phyloP scores from a whole-genome alignment of 2,888 invertebrate species.

The Leptothorax acervorum region DNA sequence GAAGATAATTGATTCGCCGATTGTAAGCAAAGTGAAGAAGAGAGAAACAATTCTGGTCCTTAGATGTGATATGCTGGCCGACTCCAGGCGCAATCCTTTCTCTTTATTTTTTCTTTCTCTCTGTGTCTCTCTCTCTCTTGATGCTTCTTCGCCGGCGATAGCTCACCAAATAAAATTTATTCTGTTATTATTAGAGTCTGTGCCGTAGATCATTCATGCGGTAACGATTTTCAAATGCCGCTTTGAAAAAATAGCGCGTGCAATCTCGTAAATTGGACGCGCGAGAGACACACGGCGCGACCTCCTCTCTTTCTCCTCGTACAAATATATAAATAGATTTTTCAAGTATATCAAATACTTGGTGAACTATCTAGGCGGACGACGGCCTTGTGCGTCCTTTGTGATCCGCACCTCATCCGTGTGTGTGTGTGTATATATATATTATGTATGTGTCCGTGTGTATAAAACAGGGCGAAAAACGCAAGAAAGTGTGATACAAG shows the following conservation, averaged over 20 bases:
- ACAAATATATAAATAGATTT: slow-evolving; percentile 73
- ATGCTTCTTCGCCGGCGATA: slow-evolving; percentile 56
- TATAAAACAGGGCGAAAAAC: slow-evolving; percentile 61
- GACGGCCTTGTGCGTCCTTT: slow-evolving; percentile 58
- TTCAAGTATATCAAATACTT: slow-evolving; percentile 69
- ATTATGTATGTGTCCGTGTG: slow-evolving; percentile 9
- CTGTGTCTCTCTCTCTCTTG: neutral
- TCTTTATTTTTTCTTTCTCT: neutral
- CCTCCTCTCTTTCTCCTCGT: slow-evolving; percentile 41
- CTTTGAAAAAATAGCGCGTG: slow-evolving; percentile 66
- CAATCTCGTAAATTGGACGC: slow-evolving; percentile 43
- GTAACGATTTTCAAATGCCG: slow-evolving; percentile 47
- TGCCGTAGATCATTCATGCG: slow-evolving; percentile 43
- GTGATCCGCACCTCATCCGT: slow-evolving; percentile 49
- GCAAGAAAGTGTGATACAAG: slow-evolving; percentile 48
- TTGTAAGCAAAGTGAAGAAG: slow-evolving; percentile 36
- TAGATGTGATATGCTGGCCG: slow-evolving; percentile 55
- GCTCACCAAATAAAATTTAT: slow-evolving; percentile 61
- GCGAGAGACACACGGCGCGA: slow-evolving; percentile 36
- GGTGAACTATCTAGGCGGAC: slow-evolving; percentile 71
- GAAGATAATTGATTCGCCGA: slow-evolving; percentile 57
- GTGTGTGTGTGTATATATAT: neutral
- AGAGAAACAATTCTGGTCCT: slow-evolving; percentile 49
- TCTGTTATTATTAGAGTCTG: slow-evolving; percentile 18
- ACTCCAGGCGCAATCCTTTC: slow-evolving; percentile 56